Evolutionary conservation across 2,113 vertebrate species (phyloP).

Genomic region (Poecilia latipinna): DNA sequence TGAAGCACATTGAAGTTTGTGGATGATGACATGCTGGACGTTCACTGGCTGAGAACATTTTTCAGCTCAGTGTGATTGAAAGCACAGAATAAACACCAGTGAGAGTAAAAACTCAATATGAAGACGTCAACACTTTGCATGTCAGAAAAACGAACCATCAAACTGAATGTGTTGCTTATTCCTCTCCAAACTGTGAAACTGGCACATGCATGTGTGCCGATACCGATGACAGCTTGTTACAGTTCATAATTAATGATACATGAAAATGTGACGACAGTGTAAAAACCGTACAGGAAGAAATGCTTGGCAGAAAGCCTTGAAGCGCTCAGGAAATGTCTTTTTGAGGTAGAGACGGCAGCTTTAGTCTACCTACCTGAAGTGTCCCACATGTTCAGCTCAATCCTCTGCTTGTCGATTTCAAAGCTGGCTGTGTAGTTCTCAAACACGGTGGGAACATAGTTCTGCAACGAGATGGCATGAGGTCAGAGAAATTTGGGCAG

Average conservation of each 20-base stretch:
- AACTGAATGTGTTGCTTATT: no score
- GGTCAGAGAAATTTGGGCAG: constrained; percentile 15
- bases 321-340: background rate
- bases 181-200: no score
- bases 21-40: background rate
- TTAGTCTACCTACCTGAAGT: constrained; percentile 86
- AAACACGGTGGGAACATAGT: constrained; percentile 87
- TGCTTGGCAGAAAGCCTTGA: no score
- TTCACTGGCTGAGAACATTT: background rate
- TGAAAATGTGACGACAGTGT: background rate
- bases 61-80: background rate
- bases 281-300: background rate
- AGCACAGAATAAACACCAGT: background rate
- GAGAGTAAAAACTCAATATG: background rate
- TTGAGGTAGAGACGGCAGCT: background rate
- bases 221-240: constrained; percentile 13
- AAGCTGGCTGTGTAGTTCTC: constrained; percentile 95
- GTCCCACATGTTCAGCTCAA: constrained; percentile 97
- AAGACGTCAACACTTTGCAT: background rate
- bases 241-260: constrained; percentile 15
- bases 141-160: background rate
- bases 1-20: no score
- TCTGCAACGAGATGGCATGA: constrained; percentile 65
- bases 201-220: background rate
- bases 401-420: constrained; percentile 93